Evolutionary conservation across 37 sponge, comb jelly and placozoan species (phyloP).

Genomic region (Haliclona indistincta): DNA sequence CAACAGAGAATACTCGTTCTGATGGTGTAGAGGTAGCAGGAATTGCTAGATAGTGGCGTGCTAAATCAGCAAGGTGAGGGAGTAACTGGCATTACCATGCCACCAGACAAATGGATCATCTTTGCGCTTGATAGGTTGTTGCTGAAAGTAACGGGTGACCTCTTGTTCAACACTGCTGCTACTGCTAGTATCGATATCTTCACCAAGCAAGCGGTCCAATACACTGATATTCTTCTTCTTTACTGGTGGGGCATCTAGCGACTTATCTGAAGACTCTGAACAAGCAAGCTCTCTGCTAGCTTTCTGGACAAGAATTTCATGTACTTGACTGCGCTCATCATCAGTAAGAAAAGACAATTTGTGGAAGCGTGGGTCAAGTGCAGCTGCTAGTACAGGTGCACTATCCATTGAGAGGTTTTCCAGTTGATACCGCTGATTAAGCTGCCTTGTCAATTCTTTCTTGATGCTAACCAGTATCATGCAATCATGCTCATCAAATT

Average conservation of each 20-base stretch:
- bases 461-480: background rate
- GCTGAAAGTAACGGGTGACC: background rate
- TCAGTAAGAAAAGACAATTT: background rate
- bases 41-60: background rate
- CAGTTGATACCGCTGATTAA: background rate
- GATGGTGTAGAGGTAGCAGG: constrained; percentile 11
- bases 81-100: background rate
- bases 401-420: background rate
- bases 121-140: background rate
- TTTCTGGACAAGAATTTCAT: background rate
- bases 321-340: background rate
- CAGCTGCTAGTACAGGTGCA: constrained; percentile 2
- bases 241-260: background rate
- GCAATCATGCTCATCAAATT: background rate
- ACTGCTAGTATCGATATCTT: too few species aligned
- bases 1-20: too few species aligned
- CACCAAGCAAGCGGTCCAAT: constrained; percentile 9
- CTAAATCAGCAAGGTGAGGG: background rate
- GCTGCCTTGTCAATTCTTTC: background rate
- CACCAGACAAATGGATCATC: background rate
- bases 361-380: constrained; percentile 13
- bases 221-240: constrained; percentile 4
- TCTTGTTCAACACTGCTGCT: too few species aligned
- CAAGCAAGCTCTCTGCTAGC: too few species aligned
- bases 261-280: background rate